A percentile compares a stretch with the other conserved stretches of the same genome.
Evolutionary conservation across 2,797 vertebrate species (phyloP).

Genomic region (Rhyacichthys aspro): DNA sequence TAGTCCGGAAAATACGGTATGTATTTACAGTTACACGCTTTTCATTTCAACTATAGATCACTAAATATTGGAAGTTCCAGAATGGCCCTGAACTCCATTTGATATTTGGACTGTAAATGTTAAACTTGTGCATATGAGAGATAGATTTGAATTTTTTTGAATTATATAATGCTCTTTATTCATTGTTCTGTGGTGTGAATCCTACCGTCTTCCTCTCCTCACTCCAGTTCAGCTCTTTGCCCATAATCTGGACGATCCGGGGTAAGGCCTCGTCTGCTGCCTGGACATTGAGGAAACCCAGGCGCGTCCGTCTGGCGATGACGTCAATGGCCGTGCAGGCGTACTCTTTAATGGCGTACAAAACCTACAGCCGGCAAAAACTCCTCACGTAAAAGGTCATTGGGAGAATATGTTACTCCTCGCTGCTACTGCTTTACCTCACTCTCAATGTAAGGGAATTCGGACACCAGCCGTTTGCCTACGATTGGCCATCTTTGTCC

Average conservation of each 20-base stretch:
- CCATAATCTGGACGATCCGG: constrained; percentile 94
- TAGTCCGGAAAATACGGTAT: too few species aligned
- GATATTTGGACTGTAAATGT: too few species aligned
- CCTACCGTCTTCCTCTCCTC: constrained; percentile 87
- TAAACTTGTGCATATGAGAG: too few species aligned
- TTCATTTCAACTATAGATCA: too few species aligned
- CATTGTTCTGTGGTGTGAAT: neutral
- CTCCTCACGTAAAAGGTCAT: neutral
- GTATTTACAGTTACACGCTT: too few species aligned
- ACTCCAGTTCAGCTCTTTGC: constrained; percentile 88
- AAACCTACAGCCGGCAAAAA: constrained; percentile 77
- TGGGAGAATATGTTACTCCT: neutral
- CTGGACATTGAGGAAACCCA: constrained; percentile 96
- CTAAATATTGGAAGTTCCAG: too few species aligned
- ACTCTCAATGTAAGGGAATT: constrained; percentile 96
- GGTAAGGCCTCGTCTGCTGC: constrained; percentile 96
- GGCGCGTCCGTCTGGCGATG: constrained; percentile 89
- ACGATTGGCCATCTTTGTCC: constrained; percentile 96
- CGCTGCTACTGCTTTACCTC: constrained; percentile 81
- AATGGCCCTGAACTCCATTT: too few species aligned
- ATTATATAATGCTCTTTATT: constrained; percentile 9
- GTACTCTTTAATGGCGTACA: constrained; percentile 92
- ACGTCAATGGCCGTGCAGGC: constrained; percentile 94
- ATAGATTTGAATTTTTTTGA: too few species aligned
- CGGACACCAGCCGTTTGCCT: constrained; percentile 92